Evolutionary conservation across 2,113 vertebrate species (phyloP).

Genomic region (Hylia prasina): DNA sequence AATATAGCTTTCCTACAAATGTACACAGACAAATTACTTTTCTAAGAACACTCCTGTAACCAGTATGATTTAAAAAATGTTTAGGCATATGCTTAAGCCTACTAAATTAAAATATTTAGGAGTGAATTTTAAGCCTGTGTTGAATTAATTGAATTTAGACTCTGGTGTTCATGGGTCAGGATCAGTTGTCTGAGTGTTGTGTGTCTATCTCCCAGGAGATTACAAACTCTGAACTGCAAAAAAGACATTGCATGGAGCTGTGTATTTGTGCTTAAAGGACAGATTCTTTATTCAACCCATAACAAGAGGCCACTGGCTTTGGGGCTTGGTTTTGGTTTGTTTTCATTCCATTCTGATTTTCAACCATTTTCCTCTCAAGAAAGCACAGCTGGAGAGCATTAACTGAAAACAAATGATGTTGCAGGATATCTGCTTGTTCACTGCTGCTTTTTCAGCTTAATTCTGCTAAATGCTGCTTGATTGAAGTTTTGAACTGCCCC

Average conservation of each 20-base stretch:
- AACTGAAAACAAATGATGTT: slow-evolving; percentile 7
- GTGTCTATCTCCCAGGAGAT: neutral
- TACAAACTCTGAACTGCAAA: neutral
- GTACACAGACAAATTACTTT: neutral
- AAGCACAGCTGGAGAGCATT: slow-evolving; percentile 16
- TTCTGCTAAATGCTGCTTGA: neutral
- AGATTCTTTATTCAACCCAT: neutral
- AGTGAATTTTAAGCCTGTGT: neutral
- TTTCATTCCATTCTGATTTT: slow-evolving; percentile 10
- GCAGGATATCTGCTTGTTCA: slow-evolving; percentile 3
- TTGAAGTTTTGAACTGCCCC: neutral
- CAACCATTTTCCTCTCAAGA: neutral
- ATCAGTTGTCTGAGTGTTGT: neutral
- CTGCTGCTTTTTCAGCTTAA: neutral
- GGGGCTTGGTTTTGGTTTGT: neutral
- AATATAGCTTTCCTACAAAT: neutral
- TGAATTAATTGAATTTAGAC: neutral
- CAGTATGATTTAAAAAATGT: neutral
- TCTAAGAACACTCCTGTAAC: neutral
- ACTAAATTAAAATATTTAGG: neutral
- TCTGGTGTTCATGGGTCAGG: neutral
- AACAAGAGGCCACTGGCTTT: neutral
- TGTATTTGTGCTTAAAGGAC: neutral
- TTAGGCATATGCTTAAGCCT: neutral
- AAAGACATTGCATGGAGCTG: neutral